phyloP scores from a whole-genome alignment of 2,888 invertebrate genomes.

The Diogma glabrata region DNA sequence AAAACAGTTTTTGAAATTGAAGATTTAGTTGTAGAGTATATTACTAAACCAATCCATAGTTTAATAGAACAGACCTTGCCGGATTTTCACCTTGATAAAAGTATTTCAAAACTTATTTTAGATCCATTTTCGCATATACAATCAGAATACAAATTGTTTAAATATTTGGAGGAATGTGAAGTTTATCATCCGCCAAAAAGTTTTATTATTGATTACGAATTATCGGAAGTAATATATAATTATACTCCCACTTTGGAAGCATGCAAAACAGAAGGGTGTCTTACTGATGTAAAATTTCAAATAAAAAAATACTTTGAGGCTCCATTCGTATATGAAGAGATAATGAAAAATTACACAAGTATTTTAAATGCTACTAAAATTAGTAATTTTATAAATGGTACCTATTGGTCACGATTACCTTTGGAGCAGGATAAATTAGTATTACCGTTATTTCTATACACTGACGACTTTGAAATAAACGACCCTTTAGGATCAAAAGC shows the following conservation, averaged over 20 bases:
- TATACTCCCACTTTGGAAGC: neutral
- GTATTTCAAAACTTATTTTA: neutral
- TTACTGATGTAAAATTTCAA: neutral
- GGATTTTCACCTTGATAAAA: neutral
- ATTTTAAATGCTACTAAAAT: neutral
- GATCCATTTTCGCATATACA: neutral
- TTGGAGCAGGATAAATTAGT: neutral
- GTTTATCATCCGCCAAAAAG: neutral
- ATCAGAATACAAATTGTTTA: neutral
- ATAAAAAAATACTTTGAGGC: neutral
- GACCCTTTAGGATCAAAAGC: neutral
- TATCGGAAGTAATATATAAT: neutral
- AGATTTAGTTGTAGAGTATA: neutral
- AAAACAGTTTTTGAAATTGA: neutral
- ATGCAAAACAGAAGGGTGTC: neutral
- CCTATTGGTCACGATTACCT: neutral
- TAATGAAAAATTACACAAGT: neutral
- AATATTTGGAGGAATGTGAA: neutral
- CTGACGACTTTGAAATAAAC: neutral
- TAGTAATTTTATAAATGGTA: constrained; percentile 1
- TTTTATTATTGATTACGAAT: neutral
- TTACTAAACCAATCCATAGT: neutral
- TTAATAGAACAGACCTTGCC: neutral
- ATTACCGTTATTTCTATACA: neutral
- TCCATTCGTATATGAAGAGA: neutral